These are phyloP conservation scores for Indri indri DNA, from an alignment of 2,113 vertebrate genomes.

Conservation along the genomic window DNA sequence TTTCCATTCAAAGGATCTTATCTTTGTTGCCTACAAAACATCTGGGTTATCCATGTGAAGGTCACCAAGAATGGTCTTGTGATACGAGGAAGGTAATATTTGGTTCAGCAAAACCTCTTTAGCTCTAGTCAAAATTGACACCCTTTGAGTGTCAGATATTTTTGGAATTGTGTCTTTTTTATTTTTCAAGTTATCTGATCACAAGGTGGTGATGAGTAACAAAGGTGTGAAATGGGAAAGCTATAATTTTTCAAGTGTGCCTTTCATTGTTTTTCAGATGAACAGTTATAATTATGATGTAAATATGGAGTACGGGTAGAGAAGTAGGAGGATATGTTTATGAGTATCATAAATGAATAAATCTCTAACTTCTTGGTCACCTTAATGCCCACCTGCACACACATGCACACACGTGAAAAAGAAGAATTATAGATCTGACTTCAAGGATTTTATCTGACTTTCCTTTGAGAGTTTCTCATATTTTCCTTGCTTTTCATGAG, in stretches of 20 bases:
- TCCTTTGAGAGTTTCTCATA: neutral
- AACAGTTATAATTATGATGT: neutral
- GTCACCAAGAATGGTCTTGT: neutral
- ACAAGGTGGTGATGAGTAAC: neutral
- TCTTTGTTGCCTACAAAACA: no score
- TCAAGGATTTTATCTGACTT: neutral
- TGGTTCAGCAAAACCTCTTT: neutral
- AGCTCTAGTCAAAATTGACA: neutral
- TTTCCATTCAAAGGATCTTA: no score
- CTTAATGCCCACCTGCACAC: neutral
- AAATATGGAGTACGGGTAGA: neutral
- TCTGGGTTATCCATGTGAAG: neutral
- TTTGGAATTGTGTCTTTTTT: neutral
- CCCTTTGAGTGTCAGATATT: neutral
- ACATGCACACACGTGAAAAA: neutral
- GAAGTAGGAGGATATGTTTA: neutral
- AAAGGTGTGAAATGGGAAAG: neutral
- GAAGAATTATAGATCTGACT: neutral
- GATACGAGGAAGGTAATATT: no score
- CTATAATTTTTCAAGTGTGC: neutral
- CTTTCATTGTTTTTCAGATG: neutral
- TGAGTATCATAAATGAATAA: neutral
- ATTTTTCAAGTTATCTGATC: neutral
- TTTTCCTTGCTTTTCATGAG: neutral
- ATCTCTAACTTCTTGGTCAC: no score